Base-by-base conservation (phyloP, 1,140 invertebrate species). In the Metopolophium dirhodum region DNA sequence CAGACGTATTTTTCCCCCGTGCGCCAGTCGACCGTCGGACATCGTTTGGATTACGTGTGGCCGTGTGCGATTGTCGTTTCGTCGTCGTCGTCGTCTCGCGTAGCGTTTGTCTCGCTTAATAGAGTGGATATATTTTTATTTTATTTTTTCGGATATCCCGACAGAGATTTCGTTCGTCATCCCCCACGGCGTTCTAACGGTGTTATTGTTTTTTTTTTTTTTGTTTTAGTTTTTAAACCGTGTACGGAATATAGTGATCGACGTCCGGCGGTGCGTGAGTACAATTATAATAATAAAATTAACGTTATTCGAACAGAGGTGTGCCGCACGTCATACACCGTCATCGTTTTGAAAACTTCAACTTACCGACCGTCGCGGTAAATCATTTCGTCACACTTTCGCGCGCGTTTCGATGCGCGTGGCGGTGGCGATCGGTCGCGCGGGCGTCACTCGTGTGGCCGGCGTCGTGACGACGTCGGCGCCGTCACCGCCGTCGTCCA, bases 21-120 rank as follows among this genome's bases (percentile, higher is more conserved):
- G 93, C 54, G 94, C 35, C 83, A 88, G 92, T 93, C 68, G 92
- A 94, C 92, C 94, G 92, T 93, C 93, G 86, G 77, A 82, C 90
- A 89, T 68, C 90, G 90, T 90, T 45, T 45, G 89, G 54, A 61
- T 90, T 90, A 90, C 89, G 89, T 68, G 93, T 91, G 11, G 14
- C 61, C 14, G 61, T 77, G 61, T 77, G 61, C 82, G 35, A 83
- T 23, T 47, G 22, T 86, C 41, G 83, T 47, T 86, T 47, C 89
- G 91, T 57, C 61, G 14, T 83, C 23, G 57, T 93, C 82, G n/a
- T 90, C 30, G 87, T 35, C 88, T 93, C 82, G 77, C 20, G n/a
- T 30, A 54, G 7, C 51, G 51, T 54, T 54, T 54, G 51, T 54
- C 22, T 54, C 14, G 61, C n/a, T n/a, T 77, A n/a, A 77, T 77